These are phyloP conservation scores for Pteromalus puparum DNA, from an alignment of 1,140 invertebrate species.

Conservation along the genomic window DNA sequence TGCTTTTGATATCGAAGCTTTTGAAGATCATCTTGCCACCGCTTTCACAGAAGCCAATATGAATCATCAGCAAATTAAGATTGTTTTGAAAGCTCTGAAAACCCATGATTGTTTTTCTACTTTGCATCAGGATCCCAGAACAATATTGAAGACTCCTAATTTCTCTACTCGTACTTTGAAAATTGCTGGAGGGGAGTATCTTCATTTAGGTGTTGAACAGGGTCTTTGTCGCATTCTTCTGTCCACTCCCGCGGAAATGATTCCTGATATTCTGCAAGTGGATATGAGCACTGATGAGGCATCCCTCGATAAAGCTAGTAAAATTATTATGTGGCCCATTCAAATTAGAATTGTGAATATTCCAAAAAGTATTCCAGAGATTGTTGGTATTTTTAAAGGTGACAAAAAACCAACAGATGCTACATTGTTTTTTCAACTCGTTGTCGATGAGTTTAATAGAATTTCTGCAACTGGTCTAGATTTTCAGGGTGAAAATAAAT, in stretches of 20 bases:
- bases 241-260: background rate
- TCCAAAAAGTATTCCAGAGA: slow-evolving; percentile 11
- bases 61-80: slow-evolving; percentile 27
- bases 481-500: background rate
- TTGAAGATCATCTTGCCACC: background rate
- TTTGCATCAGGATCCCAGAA: slow-evolving; percentile 38
- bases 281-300: slow-evolving; percentile 58
- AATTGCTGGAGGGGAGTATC: slow-evolving; percentile 53
- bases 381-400: slow-evolving; percentile 53
- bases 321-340: slow-evolving; percentile 56
- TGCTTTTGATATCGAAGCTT: background rate
- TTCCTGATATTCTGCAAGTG: slow-evolving; percentile 52
- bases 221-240: slow-evolving; percentile 26
- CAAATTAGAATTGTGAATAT: slow-evolving; percentile 54
- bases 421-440: slow-evolving; percentile 47
- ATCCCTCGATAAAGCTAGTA: slow-evolving; percentile 34
- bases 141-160: slow-evolving; percentile 45
- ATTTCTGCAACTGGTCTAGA: background rate
- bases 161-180: background rate
- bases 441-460: slow-evolving; percentile 39
- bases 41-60: slow-evolving; percentile 44
- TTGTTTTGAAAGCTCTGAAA: slow-evolving; percentile 49
- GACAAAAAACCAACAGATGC: slow-evolving; percentile 48
- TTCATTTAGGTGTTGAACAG: slow-evolving; percentile 54
- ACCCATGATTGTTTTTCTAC: slow-evolving; percentile 43